phyloP scores from a whole-genome alignment of 37 sponge, comb jelly and placozoan genomes.

The Aplysina aerophoba region DNA sequence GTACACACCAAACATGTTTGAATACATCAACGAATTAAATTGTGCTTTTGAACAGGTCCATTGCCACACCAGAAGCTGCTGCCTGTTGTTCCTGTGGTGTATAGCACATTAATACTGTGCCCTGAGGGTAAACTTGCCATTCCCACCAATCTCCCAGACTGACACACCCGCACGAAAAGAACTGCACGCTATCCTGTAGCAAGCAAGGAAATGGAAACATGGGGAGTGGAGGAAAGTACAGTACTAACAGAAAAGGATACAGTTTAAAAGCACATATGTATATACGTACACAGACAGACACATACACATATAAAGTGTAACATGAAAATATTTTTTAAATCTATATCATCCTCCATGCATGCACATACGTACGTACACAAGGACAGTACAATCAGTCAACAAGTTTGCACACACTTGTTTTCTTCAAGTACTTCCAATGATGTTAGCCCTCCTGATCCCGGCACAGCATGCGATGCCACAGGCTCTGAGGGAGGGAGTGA shows the following conservation, averaged over 20 bases:
- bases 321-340: too few relatives aligned
- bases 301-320: too few relatives aligned
- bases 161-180: conserved; percentile 7
- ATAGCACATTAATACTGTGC: conserved; percentile 12
- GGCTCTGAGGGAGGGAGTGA: neutral
- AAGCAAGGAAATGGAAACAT: neutral
- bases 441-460: conserved; percentile 17
- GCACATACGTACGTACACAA: too few relatives aligned
- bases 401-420: neutral
- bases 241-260: too few relatives aligned
- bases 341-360: neutral
- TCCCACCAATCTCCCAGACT: neutral
- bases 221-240: too few relatives aligned
- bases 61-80: too few relatives aligned
- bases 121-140: neutral
- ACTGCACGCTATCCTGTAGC: neutral
- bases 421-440: neutral
- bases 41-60: too few relatives aligned
- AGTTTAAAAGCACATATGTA: neutral
- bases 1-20: too few relatives aligned
- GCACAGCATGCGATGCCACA: neutral
- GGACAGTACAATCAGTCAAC: neutral
- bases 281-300: too few relatives aligned
- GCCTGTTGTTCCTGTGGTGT: too few relatives aligned
- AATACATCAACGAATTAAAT: too few relatives aligned